Evolutionary conservation across 2,113 vertebrate genomes (phyloP).

Genomic region (Sus scrofa): DNA sequence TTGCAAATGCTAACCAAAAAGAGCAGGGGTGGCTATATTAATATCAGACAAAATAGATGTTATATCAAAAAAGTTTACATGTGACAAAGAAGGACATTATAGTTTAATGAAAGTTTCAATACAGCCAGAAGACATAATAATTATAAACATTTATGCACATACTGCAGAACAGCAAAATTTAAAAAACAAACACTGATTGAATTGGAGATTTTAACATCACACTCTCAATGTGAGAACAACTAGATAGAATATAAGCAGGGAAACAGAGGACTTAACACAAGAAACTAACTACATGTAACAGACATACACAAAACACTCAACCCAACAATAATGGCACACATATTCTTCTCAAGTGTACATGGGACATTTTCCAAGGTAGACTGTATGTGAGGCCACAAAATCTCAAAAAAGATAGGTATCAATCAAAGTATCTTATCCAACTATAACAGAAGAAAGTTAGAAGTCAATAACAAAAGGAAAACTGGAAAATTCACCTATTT

Average conservation of each 20-base stretch:
- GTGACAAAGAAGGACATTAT: background rate
- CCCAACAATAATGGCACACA: too few relatives aligned
- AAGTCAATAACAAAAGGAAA: too few relatives aligned
- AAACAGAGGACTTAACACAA: background rate
- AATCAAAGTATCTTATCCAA: too few relatives aligned
- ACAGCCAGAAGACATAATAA: background rate
- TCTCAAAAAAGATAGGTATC: too few relatives aligned
- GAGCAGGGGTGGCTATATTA: background rate
- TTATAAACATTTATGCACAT: background rate
- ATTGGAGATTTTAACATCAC: background rate
- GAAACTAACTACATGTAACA: too few relatives aligned
- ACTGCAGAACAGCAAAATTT: background rate
- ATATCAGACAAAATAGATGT: background rate
- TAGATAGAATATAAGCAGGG: background rate
- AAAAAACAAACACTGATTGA: background rate
- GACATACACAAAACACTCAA: too few relatives aligned
- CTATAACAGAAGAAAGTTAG: too few relatives aligned
- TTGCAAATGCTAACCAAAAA: background rate
- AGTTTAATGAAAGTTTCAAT: background rate
- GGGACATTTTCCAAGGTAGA: too few relatives aligned
- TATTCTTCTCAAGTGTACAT: too few relatives aligned
- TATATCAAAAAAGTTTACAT: background rate
- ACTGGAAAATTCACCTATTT: too few relatives aligned
- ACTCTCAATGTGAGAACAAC: background rate
- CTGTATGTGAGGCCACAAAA: too few relatives aligned